Evolutionary conservation across 92 coral and sea anemone genomes (phyloP).

Genomic region (Epizoanthus ramosus): DNA sequence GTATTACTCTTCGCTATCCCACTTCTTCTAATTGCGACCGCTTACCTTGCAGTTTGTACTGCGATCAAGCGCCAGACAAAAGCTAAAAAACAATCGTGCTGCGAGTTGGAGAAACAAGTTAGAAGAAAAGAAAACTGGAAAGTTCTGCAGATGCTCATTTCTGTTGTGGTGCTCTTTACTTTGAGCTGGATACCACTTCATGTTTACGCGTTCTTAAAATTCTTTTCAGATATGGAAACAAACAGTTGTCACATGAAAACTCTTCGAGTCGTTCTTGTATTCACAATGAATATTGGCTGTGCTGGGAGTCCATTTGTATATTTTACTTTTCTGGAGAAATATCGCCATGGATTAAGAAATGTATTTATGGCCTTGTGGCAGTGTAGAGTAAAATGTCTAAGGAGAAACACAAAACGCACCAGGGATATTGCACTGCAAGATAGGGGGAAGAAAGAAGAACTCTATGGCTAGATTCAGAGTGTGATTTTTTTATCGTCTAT

Average conservation of each 20-base stretch:
- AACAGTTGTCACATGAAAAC: background rate
- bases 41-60: slow-evolving; percentile 22
- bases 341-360: slow-evolving; percentile 20
- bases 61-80: slow-evolving; percentile 19
- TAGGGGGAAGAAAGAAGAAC: no score
- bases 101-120: slow-evolving; percentile 7
- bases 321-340: slow-evolving; percentile 28
- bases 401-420: no score
- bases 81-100: slow-evolving; percentile 1
- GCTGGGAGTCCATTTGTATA: slow-evolving; percentile 37
- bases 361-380: background rate
- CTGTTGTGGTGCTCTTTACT: slow-evolving; percentile 23
- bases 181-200: slow-evolving; percentile 38
- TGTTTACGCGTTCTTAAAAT: slow-evolving; percentile 18
- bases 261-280: slow-evolving; percentile 31
- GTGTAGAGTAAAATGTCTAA: no score
- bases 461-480: no score
- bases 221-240: background rate
- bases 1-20: slow-evolving; percentile 24
- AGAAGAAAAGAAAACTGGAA: slow-evolving; percentile 33
- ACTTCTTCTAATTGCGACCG: slow-evolving; percentile 5
- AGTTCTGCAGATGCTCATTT: slow-evolving; percentile 16
- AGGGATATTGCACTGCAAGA: no score
- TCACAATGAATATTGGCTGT: slow-evolving; percentile 27
- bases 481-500: no score